Evolutionary conservation across 2,797 vertebrate species (phyloP).

Genomic region (Xenops minutus): DNA sequence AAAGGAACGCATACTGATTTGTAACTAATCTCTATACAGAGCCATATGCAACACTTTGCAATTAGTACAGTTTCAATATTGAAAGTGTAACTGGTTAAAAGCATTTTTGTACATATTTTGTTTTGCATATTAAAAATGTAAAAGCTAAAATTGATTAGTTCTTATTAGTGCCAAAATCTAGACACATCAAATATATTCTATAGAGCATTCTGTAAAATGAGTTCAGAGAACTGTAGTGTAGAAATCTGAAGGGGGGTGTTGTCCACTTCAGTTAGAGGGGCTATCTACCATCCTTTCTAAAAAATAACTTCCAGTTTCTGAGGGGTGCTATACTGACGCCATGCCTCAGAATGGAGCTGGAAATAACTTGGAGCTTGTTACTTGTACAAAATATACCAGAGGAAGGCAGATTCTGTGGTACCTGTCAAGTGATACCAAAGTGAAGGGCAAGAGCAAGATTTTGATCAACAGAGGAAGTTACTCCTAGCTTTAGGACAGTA

Average conservation of each 20-base stretch:
- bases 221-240: not conserved
- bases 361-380: not conserved
- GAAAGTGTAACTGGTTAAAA: not conserved
- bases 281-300: not conserved
- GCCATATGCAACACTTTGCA: fast-evolving
- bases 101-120: not conserved
- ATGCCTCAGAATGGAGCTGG: not conserved
- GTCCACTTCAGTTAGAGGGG: not conserved
- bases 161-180: not conserved
- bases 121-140: not conserved
- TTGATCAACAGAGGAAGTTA: not conserved
- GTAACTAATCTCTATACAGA: not conserved
- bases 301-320: not conserved
- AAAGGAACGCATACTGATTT: not conserved
- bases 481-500: not conserved
- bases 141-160: not conserved
- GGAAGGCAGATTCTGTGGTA: not conserved
- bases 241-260: not conserved
- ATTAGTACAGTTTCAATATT: not conserved
- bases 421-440: not conserved
- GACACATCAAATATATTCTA: not conserved
- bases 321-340: not conserved
- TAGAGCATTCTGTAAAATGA: not conserved
- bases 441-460: not conserved
- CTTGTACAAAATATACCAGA: not conserved